These are phyloP conservation scores for Gasterosteus aculeatus DNA, from an alignment of 2,113 vertebrate genomes.

Conservation along the genomic window DNA sequence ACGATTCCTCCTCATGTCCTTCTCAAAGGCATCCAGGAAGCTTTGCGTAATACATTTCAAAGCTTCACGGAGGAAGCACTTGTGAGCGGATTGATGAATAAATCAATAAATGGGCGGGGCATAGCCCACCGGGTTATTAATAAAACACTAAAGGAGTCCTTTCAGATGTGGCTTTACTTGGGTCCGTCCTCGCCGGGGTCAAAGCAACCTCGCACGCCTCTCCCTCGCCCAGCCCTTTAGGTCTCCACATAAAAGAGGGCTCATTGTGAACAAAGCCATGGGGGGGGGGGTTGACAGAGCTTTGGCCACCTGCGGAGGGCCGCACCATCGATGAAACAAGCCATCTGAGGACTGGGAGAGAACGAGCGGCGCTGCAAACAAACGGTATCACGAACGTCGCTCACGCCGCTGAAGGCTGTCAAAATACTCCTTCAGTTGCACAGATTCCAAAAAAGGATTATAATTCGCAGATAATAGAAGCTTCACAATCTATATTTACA, in stretches of 20 bases:
- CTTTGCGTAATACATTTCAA: conserved; percentile 16
- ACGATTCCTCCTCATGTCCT: neutral
- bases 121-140: conserved; percentile 61
- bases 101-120: conserved; percentile 60
- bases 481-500: conserved; percentile 69
- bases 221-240: conserved; percentile 61
- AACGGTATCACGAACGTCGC: too few relatives aligned
- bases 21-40: conserved; percentile 13
- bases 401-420: neutral
- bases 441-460: neutral
- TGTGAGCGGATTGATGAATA: conserved; percentile 45
- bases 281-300: conserved; percentile 59
- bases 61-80: conserved; percentile 28
- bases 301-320: conserved; percentile 64
- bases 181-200: conserved; percentile 64
- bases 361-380: neutral
- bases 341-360: conserved; percentile 2
- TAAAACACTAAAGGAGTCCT: conserved; percentile 78
- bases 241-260: conserved; percentile 74
- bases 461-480: conserved; percentile 11
- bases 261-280: conserved; percentile 70
- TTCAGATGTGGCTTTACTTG: conserved; percentile 64
- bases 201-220: conserved; percentile 69
- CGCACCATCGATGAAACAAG: conserved; percentile 43
- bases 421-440: conserved; percentile 3